Base-by-base conservation (phyloP, 2,797 vertebrate species). In the Hyperoplus lanceolatus region DNA sequence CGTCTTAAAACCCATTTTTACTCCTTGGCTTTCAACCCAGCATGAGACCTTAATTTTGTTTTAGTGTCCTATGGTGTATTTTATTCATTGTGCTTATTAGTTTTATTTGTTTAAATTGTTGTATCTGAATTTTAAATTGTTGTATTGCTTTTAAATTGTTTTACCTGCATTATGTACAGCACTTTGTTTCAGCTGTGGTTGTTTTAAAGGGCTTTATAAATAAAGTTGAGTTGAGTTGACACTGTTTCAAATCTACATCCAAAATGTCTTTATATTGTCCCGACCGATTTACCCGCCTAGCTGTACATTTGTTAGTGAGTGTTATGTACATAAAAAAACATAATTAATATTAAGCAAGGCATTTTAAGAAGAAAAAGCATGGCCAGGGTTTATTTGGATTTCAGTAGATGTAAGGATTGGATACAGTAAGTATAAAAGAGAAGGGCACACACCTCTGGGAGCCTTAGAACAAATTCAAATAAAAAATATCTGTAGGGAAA, bases 401-500 rank as follows among this genome's bases (percentile, higher is more conserved):
- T 56, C 9, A 48, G 64, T 46, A 57, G 39, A 39, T 16, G 3
- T n/a, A 41, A 57, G 65, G 60, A 78, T 48, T 13, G n/a, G n/a
- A 15, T 2, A 15, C 12, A 66, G 39, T 11, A 60, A 8, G 59
- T 75, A 43, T 72, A 46, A 53, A 50, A 60, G 15, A 66, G 42
- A 14, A 29, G 29, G 4, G 38, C 18, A 1, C 1, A 43, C 3
- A 41, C 45, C 58, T 41, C n/a, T 56, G 41, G 55, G 6, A 61
- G 49, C 29, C 63, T 46, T 62, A 41, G 85, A 88, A 77, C 65
- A 85, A 72, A 79, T 69, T 76, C 63, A 80, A 80, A 87, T 77
- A 70, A 77, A 83, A 29, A 75, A 70, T 10, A 79, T 81, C 78
- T 71, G 41, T 48, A 42, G 74, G 80, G 77, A 84, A 80, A 90